Base-by-base conservation (phyloP, 2,888 invertebrate species). In the Aricia artaxerxes region DNA sequence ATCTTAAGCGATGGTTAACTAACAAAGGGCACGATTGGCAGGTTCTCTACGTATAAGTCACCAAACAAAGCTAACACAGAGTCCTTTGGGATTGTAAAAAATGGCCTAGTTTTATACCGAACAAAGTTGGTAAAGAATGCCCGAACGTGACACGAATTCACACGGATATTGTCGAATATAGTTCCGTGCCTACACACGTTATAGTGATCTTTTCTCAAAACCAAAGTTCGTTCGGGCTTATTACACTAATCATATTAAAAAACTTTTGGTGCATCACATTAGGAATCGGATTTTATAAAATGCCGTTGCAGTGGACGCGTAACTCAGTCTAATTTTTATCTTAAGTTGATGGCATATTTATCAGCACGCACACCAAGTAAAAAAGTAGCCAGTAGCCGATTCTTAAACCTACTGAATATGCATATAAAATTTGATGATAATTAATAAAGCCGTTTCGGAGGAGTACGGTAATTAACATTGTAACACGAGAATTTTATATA, bases 51-150 rank as follows among this genome's bases (percentile, higher is more conserved):
- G 35, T 69, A 69, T 35, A 69, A 69, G 35, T 35, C 69, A 35
- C 69, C 35, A 69, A 35, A 69, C 69, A 69, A 69, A 69, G 16
- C 69, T 69, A 69, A 69, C 69, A 35, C 16, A 4, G 35, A 38
- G 69, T 69, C 69, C 69, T 69, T 13, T 13, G 69, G 69, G 38
- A 69, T 69, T 69, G 69, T 69, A 16, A 69, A 69, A 69, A 69
- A 69, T 38, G 35, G 16, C 69, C 69, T 16, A 69, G 69, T 16
- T 69, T 69, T 5, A 64, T 64, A 35, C 4, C 1, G 13, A 69
- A 69, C 35, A 35, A 35, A 69, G 69, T 69, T 69, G 35, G 35
- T 64, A 64, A 64, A 5, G 69, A 69, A 69, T 35, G 69, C 35
- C 35, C 16, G 13, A 16, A 38, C 69, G 69, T 69, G 69, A 69